Conservation (phyloP, 2,888 invertebrate genomes). For the Anoncus sp. region DNA sequence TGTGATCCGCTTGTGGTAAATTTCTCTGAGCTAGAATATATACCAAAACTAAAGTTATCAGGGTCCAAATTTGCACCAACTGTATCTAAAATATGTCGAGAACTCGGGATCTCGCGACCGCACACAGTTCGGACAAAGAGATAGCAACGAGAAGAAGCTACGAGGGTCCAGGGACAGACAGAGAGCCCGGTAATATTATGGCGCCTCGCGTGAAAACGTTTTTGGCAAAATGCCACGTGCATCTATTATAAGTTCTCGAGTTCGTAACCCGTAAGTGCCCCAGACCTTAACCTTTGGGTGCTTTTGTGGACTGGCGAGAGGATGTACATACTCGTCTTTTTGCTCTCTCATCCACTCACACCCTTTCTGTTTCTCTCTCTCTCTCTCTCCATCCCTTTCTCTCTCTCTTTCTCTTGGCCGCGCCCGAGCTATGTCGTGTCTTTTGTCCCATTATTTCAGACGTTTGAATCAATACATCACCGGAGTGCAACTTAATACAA, state of each 20-base stretch:
- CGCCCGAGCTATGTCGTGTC: not conserved
- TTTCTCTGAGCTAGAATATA: too few relatives aligned
- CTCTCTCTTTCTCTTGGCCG: constrained; percentile 23
- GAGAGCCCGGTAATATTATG: constrained; percentile 69
- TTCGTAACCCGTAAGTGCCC: constrained; percentile 63
- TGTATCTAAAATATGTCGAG: constrained; percentile 26
- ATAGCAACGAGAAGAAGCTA: constrained; percentile 29
- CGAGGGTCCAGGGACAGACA: constrained; percentile 17
- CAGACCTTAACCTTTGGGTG: constrained; percentile 70
- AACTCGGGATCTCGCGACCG: not conserved
- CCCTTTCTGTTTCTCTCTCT: constrained; percentile 16
- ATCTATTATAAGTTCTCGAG: constrained; percentile 67
- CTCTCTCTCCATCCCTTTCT: not conserved
- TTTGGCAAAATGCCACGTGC: constrained; percentile 70
- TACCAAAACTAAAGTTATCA: too few relatives aligned
- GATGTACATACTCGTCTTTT: constrained; percentile 26
- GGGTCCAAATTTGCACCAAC: constrained; percentile 16
- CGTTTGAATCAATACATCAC: constrained; percentile 15
- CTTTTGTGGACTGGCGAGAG: constrained; percentile 26
- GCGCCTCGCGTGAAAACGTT: constrained; percentile 65
- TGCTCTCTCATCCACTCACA: not conserved
- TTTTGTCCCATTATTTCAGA: constrained; percentile 14
- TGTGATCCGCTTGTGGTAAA: too few relatives aligned
- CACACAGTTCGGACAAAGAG: constrained; percentile 58
- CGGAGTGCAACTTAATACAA: not conserved